phyloP scores from a whole-genome alignment of 1,140 invertebrate genomes.

The Cydia fagiglandana region DNA sequence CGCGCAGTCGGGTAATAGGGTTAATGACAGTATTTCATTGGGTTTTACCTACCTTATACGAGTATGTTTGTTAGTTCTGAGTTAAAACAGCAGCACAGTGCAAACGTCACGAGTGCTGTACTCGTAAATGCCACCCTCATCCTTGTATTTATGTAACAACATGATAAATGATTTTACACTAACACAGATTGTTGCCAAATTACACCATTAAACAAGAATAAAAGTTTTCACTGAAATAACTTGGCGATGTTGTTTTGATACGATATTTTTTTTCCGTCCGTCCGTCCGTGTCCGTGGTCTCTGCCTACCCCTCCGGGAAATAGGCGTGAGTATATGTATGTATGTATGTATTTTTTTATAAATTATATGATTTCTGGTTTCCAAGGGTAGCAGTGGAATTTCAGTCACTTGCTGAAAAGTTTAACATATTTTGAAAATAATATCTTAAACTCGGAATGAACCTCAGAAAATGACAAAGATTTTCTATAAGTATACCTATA shows the following conservation, averaged over 20 bases:
- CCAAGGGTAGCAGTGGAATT: background rate
- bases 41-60: background rate
- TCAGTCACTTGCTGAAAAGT: too few relatives aligned
- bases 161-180: slow-evolving; percentile 17
- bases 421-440: too few relatives aligned
- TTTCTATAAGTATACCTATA: too few relatives aligned
- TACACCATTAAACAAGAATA: slow-evolving; percentile 29
- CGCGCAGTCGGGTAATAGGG: too few relatives aligned
- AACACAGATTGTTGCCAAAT: slow-evolving; percentile 27
- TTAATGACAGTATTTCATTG: background rate
- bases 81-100: background rate
- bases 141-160: background rate
- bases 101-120: background rate
- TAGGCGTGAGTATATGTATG: too few relatives aligned
- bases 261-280: too few relatives aligned
- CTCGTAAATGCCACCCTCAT: slow-evolving; percentile 7
- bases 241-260: background rate
- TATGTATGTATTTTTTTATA: too few relatives aligned
- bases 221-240: slow-evolving; percentile 1
- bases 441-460: too few relatives aligned
- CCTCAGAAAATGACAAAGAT: too few relatives aligned
- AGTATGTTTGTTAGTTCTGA: background rate
- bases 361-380: background rate
- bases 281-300: too few relatives aligned
- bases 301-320: too few relatives aligned